These are phyloP conservation scores for Drosophila aff. DNA, from an alignment of 1,140 invertebrate species.

Conservation along the genomic window DNA sequence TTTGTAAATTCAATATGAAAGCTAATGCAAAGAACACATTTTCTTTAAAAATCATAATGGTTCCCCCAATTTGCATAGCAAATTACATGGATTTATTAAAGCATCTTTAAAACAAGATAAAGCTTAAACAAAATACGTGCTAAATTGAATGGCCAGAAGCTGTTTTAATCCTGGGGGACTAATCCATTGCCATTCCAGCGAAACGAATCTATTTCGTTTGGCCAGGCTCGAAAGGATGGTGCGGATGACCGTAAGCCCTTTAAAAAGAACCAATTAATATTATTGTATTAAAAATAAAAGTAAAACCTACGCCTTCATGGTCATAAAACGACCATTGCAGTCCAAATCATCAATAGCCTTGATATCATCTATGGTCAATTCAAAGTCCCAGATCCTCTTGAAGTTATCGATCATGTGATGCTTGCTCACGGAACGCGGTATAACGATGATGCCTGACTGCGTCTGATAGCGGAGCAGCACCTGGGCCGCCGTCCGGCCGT, in stretches of 20 bases:
- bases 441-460: constrained; percentile 88
- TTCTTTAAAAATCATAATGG: not conserved
- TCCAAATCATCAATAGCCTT: constrained; percentile 87
- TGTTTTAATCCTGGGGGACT: not conserved
- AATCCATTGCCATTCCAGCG: not conserved
- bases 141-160: not conserved
- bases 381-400: constrained; percentile 90
- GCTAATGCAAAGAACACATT: not conserved
- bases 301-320: constrained; percentile 65
- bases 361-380: constrained; percentile 88
- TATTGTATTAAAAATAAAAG: not conserved
- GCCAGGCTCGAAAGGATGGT: constrained; percentile 65
- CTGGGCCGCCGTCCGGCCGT: constrained; percentile 90
- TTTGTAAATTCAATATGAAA: not conserved
- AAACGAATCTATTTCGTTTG: constrained; percentile 9
- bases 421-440: constrained; percentile 91
- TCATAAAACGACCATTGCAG: constrained; percentile 78
- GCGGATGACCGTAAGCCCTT: constrained; percentile 70
- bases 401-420: constrained; percentile 90
- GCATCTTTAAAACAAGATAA: constrained; percentile 8
- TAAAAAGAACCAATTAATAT: not conserved
- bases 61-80: not conserved
- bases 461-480: constrained; percentile 88
- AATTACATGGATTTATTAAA: constrained; percentile 24
- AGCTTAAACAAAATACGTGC: not conserved